Base-by-base conservation (phyloP, 2,888 invertebrate genomes). In the Cryptophagus acutangulus region DNA sequence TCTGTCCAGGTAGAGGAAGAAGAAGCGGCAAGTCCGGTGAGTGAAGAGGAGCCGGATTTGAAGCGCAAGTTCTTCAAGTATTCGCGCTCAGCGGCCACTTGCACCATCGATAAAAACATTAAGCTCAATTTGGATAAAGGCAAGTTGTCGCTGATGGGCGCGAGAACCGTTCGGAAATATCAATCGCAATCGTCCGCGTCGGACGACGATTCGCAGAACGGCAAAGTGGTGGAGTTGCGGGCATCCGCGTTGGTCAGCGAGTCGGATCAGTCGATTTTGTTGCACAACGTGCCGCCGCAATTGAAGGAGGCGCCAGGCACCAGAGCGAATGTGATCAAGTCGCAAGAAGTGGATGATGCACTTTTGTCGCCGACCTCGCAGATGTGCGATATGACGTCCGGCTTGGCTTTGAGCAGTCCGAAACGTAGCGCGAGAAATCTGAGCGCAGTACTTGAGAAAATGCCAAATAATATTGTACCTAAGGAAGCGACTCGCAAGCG, bases 321-420 rank as follows among this genome's bases (percentile, higher is more conserved):
- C 18, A 58, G 61, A 6, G 58, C 61, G 38, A 59, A 61, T 41
- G 55, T 57, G 3, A 58, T 61, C 31, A 41, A 47, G 28, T 45
- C 51, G 38, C 14, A 36, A 35, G 10, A 34, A 43, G 24, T 20
- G 1, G 51, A 54, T 10, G 54, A 59, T 18, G 37, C 58, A 18
- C 51, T 68, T 18, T 46, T 75, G 57, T 74, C 75, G 2, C 74
- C 75, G 2, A 72, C 72, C 4, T 73, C 72, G 18, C 72, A 74
- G 51, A 70, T 76, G 53, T 69, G 62, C 46, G 70, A 69, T 46
- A 73, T 75, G 69, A 71, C 75, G 2, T 74, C 74, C 1, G 70
- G 65, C 2, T 52, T 71, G 40, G 69, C 67, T 1, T 40, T 71
- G 4, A 71, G 72, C 63, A 73, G 74, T 38, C 74, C 74, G n/a